Evolutionary conservation across 2,113 vertebrate genomes (phyloP).

Genomic region (Lontra canadensis): DNA sequence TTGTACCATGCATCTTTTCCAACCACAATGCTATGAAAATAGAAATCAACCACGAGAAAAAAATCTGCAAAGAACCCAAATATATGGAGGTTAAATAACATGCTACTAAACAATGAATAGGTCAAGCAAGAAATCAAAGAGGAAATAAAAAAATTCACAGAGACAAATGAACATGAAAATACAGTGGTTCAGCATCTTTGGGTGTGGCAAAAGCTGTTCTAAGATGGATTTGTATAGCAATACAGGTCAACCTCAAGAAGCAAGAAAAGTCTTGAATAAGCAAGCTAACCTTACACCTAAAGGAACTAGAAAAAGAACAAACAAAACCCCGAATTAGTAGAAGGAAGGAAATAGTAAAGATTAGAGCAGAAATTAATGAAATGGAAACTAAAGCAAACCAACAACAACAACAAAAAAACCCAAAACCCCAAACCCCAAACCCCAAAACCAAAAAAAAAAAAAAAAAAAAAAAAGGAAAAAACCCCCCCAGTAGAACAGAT

Average conservation of each 20-base stretch:
- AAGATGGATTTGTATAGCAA: not conserved
- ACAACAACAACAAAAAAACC: too few relatives aligned
- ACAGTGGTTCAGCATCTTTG: not conserved
- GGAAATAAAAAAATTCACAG: not conserved
- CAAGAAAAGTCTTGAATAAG: not conserved
- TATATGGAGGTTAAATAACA: not conserved
- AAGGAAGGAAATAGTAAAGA: not conserved
- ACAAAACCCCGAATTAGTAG: not conserved
- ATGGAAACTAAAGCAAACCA: not conserved
- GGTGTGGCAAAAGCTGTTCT: not conserved
- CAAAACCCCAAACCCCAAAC: not conserved
- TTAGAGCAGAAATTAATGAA: not conserved
- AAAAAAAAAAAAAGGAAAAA: too few relatives aligned
- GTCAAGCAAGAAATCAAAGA: not conserved
- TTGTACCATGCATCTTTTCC: not conserved
- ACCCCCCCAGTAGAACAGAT: not conserved
- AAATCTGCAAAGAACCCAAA: not conserved
- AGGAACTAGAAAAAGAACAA: not conserved
- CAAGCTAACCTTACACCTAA: not conserved
- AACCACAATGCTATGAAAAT: not conserved
- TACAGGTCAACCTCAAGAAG: not conserved
- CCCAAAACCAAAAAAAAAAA: too few relatives aligned
- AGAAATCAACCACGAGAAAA: not conserved
- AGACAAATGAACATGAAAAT: not conserved
- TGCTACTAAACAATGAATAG: not conserved